Evolutionary conservation across 2,797 vertebrate species (phyloP), one percentile per base, ranked within the genome.

Genomic region (Tenualosa thibaudeaui): DNA sequence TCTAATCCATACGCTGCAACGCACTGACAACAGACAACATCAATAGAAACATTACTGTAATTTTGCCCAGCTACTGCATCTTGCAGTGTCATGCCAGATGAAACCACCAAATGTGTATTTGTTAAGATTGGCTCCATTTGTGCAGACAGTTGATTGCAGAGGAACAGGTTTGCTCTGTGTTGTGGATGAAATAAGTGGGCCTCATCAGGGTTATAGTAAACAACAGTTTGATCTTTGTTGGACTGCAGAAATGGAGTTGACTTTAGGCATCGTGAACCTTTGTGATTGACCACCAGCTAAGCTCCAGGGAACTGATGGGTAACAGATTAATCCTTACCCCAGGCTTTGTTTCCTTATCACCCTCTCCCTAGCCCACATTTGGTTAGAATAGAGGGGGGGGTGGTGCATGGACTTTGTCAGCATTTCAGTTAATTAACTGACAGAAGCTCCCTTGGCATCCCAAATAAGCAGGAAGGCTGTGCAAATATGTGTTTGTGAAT

Each of bases 241-340:
- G 37, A 43, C 71, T 78, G 37, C 46, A 43, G 65, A 37, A 19
- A 19, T 22, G 71, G 17, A 37, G 17, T 78, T 37, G 6, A 46
- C 71, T 46, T 78, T 43, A 26, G 68, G 68, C 68, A 43, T 19
- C 13, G 37, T 78, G 71, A 43, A 46, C 10, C 37, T 78, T 78
- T 43, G 37, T 46, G 40, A 78, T 43, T 78, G 71, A 78, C 71
- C 71, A 78, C 22, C 71, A 78, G 71, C 71, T 78, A 46, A 78
- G 71, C 71, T 46, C 71, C 71, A 46, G 71, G 71, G 71, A 78
- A 43, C 15, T 22, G 71, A 78, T 78, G 71, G 71, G 37, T 22
- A 78, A 40, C 71, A 78, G 71, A 78, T 78, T 19, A 78, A 78
- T 78, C 71, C 43, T 78, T 78, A 43, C 71, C 71, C 22, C 71